Conservation (phyloP, 1,140 invertebrate genomes). For the Bemisia tabaci region DNA sequence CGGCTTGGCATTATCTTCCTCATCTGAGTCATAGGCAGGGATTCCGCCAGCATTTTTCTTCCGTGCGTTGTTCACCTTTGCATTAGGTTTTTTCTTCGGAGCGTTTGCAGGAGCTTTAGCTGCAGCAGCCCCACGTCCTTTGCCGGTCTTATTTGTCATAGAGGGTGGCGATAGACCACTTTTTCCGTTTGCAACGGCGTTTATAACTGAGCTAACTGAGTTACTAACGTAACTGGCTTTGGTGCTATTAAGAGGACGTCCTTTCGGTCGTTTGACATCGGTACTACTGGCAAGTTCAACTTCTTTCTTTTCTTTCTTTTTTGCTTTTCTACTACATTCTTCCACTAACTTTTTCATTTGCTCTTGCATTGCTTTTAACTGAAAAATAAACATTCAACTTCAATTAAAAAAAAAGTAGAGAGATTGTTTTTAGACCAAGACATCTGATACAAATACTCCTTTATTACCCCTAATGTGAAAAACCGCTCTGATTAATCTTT, state of each 20-base stretch:
- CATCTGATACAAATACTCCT: no score
- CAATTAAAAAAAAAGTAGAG: no score
- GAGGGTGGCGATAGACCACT: no score
- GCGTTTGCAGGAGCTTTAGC: slow-evolving; percentile 35
- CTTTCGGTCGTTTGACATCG: slow-evolving; percentile 2
- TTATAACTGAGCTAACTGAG: no score
- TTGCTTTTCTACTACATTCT: slow-evolving; percentile 61
- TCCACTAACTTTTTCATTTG: slow-evolving; percentile 79
- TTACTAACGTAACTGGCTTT: not conserved
- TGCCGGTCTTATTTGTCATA: slow-evolving; percentile 32
- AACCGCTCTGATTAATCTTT: no score
- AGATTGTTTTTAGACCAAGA: no score
- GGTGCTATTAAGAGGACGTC: not conserved
- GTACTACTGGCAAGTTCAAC: slow-evolving; percentile 40
- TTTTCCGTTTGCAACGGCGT: no score
- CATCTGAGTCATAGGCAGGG: slow-evolving; percentile 64
- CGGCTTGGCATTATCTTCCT: slow-evolving; percentile 92
- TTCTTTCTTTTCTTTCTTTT: slow-evolving; percentile 60
- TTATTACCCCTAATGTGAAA: no score
- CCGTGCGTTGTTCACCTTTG: slow-evolving; percentile 20
- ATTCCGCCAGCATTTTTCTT: slow-evolving; percentile 35
- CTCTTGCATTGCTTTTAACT: slow-evolving; percentile 77
- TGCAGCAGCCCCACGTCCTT: slow-evolving; percentile 38
- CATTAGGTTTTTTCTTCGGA: slow-evolving; percentile 42
- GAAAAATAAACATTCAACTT: slow-evolving; percentile 26